Conservation (phyloP, 2,113 vertebrate genomes). For the Lampris incognitus region DNA sequence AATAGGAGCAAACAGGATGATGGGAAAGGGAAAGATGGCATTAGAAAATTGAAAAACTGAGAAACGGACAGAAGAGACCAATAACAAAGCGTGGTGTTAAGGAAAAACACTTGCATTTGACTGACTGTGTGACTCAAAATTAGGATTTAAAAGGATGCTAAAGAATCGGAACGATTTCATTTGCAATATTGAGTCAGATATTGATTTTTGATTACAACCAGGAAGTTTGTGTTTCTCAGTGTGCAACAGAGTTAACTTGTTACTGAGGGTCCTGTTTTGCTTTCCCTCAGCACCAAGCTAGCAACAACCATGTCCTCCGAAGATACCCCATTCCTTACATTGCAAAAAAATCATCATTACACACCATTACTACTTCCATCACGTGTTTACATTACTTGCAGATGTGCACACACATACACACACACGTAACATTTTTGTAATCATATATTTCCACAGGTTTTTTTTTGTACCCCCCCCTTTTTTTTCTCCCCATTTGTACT, state of each 20-base stretch:
- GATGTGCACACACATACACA: too few relatives aligned
- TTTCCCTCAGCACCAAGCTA: background rate
- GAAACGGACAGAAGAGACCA: conserved; percentile 42
- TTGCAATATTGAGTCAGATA: conserved; percentile 22
- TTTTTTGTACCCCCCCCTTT: too few relatives aligned
- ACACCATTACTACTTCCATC: too few relatives aligned
- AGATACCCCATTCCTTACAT: background rate
- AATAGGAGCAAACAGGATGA: too few relatives aligned
- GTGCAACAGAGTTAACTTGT: background rate
- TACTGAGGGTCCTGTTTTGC: conserved; percentile 3
- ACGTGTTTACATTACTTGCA: too few relatives aligned
- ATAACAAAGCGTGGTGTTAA: conserved; percentile 39
- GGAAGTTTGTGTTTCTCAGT: background rate
- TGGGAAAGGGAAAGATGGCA: conserved; percentile 1
- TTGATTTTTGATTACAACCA: conserved; percentile 17
- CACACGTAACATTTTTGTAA: too few relatives aligned
- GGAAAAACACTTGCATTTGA: conserved; percentile 16
- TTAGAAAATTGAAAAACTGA: conserved; percentile 59
- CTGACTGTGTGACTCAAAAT: conserved; percentile 39
- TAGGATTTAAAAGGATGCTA: conserved; percentile 27
- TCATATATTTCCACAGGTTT: too few relatives aligned
- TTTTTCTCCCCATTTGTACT: too few relatives aligned
- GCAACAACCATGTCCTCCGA: background rate
- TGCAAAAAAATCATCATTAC: too few relatives aligned
- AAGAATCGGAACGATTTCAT: conserved; percentile 26